phyloP scores from a whole-genome alignment of 2,113 vertebrate species.

The Proteles cristata region DNA sequence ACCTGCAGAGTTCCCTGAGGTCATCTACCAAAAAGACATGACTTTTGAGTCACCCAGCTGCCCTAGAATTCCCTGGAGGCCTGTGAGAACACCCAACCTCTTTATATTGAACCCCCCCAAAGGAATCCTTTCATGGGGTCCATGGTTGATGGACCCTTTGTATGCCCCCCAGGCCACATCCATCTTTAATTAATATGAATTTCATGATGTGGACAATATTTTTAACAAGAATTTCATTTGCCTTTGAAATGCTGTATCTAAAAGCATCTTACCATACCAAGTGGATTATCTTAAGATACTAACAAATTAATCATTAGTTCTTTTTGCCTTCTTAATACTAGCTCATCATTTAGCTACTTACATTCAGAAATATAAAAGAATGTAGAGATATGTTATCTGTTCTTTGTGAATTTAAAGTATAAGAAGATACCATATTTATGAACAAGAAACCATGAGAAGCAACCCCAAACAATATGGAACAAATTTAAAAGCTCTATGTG shows the following conservation, averaged over 20 bases:
- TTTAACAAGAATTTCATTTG: conserved; percentile 12
- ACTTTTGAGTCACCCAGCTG: not conserved
- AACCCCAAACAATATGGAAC: not conserved
- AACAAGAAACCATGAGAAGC: not conserved
- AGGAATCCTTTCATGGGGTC: not conserved
- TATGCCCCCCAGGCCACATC: not conserved
- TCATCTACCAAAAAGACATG: not conserved
- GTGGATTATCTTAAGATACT: conserved; percentile 12
- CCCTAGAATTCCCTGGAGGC: not conserved
- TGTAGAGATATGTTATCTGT: not conserved
- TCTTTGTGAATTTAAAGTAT: conserved; percentile 1
- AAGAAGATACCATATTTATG: not conserved
- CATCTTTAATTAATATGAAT: conserved; percentile 18
- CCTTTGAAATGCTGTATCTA: not conserved
- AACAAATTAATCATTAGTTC: conserved; percentile 2
- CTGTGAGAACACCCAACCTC: not conserved
- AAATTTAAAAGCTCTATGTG: not conserved
- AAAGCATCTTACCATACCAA: not conserved
- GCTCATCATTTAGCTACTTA: not conserved
- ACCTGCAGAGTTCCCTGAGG: not conserved
- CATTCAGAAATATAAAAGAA: conserved; percentile 6
- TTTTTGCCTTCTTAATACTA: conserved; percentile 12
- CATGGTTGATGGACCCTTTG: not conserved
- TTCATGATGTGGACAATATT: not conserved
- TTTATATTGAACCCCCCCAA: not conserved